Evolutionary conservation across 2,888 invertebrate species (phyloP), one percentile per base, ranked within the genome.

Genomic region (Philereme vetulata): DNA sequence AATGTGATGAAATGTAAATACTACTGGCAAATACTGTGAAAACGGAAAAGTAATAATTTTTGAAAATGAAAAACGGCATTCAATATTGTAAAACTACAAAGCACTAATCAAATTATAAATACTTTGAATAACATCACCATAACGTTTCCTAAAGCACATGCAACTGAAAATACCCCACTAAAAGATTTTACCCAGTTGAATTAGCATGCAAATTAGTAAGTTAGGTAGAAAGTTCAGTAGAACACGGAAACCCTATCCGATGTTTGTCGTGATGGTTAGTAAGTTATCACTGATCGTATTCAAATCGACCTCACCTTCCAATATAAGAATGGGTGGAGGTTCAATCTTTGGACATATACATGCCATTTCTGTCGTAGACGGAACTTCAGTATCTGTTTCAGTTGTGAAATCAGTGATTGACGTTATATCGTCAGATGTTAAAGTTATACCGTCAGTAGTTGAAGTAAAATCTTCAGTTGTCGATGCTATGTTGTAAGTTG

Each of bases 261-360:
- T 86, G 78, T 66, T 71, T 76, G 76, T 77, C 72, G 79, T 87
- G 88, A 81, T 72, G 64, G 84, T 91, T 91, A 91, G 89, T 90
- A 78, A 75, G 84, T 90, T 89, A 88, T 81, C 75, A 72, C 75
- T 76, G 76, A 78, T 81, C 72, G 72, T 81, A 82, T 75, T 81
- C 74, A 80, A 82, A 73, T 76, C 81, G 75, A 86, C 90, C 93
- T 94, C 95, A 97, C 97, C 97, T 97, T 97, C 96, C 82, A 97
- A 93, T 83, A 97, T 96, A 79, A 97, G 94, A 90, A 97, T 96
- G 85, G 96, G 94, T 90, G 94, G 93, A 82, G 87, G 87, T 80
- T 78, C 82, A 80, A 91, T 74, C 81, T 90, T 90, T 77, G 91
- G 92, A 76, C 92, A 92, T 70, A 86, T 74, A 68, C 80, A 86